Percentiles rank a stretch among this genome's conserved stretches.
These are phyloP conservation scores for Crotalus horridus DNA, from an alignment of 2,113 vertebrate genomes.

Conservation along the genomic window DNA sequence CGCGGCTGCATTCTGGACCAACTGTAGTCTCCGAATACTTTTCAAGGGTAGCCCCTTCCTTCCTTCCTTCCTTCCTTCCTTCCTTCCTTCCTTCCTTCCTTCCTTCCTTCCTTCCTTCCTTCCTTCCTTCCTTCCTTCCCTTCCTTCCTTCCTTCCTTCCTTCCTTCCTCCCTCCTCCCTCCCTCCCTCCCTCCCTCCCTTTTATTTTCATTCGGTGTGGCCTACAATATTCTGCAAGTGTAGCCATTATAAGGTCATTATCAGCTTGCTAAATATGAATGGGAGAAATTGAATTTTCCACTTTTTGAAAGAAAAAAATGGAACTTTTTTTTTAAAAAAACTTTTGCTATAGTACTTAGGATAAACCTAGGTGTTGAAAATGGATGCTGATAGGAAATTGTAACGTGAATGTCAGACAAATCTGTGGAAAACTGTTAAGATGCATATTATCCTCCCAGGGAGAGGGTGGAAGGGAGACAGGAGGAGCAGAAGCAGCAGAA, in stretches of 20 bases:
- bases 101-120: slow-evolving; percentile 30
- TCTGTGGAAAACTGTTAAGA: slow-evolving; percentile 82
- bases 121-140: slow-evolving; percentile 18
- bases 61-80: slow-evolving; percentile 15
- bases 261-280: slow-evolving; percentile 70
- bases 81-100: slow-evolving; percentile 27
- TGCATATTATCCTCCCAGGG: slow-evolving; percentile 81
- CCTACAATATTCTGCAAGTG: slow-evolving; percentile 60
- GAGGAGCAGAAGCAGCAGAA: slow-evolving; percentile 53
- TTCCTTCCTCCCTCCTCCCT: neutral
- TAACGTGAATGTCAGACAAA: slow-evolving; percentile 83
- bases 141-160: slow-evolving; percentile 25
- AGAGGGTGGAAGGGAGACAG: neutral
- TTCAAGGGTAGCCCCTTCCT: too few species aligned
- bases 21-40: too few species aligned
- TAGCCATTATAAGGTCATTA: slow-evolving; percentile 63
- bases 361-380: slow-evolving; percentile 75
- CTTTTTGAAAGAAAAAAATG: neutral
- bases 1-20: too few species aligned
- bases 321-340: slow-evolving; percentile 29
- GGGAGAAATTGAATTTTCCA: slow-evolving; percentile 41
- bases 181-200: slow-evolving; percentile 15
- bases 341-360: slow-evolving; percentile 72
- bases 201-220: slow-evolving; percentile 58
- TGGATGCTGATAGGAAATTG: slow-evolving; percentile 77